Conservation (phyloP, 2,797 vertebrate genomes). For the Basileuterus tristriatus region DNA sequence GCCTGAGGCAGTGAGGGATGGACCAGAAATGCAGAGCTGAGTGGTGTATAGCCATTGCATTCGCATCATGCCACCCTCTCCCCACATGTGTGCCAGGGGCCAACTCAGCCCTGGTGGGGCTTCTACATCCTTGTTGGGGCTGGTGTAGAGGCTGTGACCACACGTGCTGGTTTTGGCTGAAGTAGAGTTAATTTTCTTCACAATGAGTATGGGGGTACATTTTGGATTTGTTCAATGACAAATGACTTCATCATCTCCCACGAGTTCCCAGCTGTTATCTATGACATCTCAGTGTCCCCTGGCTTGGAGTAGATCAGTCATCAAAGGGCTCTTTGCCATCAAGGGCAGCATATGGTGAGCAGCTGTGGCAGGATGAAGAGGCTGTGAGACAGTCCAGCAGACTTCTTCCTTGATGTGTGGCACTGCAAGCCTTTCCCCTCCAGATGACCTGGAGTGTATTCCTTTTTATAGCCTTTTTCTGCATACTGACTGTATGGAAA, state of each 20-base stretch:
- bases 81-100: background rate
- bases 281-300: background rate
- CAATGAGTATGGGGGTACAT: background rate
- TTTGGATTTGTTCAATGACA: background rate
- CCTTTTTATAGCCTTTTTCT: background rate
- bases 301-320: background rate
- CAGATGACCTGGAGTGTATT: background rate
- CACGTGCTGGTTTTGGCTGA: background rate
- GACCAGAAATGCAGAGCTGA: background rate
- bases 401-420: accelerated
- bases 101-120: accelerated
- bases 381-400: background rate
- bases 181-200: background rate
- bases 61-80: accelerated
- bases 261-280: background rate
- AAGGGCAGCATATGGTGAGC: background rate
- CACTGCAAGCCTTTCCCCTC: background rate
- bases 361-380: background rate
- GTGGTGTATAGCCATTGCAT: accelerated
- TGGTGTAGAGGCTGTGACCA: background rate
- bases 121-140: accelerated
- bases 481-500: background rate
- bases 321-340: background rate
- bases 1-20: background rate
- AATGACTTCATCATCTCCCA: background rate